Evolutionary conservation across 2,113 vertebrate species (phyloP), one percentile per base, ranked within the genome.

Genomic region (Erythrolamprus reginae): DNA sequence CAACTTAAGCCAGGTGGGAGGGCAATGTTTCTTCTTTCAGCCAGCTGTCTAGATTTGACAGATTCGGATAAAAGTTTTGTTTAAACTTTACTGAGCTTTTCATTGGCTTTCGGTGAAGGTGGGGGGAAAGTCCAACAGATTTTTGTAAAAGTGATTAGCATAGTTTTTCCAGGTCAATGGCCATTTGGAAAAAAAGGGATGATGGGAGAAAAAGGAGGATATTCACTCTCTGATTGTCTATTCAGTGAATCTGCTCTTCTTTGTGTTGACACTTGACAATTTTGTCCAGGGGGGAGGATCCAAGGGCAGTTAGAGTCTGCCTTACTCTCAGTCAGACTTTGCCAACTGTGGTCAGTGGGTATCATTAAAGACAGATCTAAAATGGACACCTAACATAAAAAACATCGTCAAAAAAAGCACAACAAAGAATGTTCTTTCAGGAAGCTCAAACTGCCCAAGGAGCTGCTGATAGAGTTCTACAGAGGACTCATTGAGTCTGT

Each of bases 11-110:
- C 86, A 61, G 42, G 87, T 19, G 70, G 38, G 77, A 33, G 17
- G 15, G 24, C 33, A 26, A 1, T 0, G 84, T 94, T 92, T 82
- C 28, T 56, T 5, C 10, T 12, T 45, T 86, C 87, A 38, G 88
- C 51, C 93, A 93, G 50, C 82, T 92, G 55, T 70, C 38, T 53
- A 87, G 83, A 38, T 24, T 70, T 89, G 58, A 92, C 55, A 12
- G 55, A 58, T 58, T 4, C 45, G 89, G 84, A 61, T 84, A 61
- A 45, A 84, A 21, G 89, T 89, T 93, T 91, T 88, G 61, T 55
- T 33, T 93, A 28, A 10, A 33, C 84, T 23, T 70, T 86, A 51
- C 5, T 7, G 21, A 82, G 50, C 50, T 82, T 55, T 89, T 21
- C 26, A 55, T 7, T 61, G 90, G 83, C 50, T 65, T 91, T 88